phyloP scores from a whole-genome alignment of 2,888 invertebrate species.

The Zootermopsis nevadensis region DNA sequence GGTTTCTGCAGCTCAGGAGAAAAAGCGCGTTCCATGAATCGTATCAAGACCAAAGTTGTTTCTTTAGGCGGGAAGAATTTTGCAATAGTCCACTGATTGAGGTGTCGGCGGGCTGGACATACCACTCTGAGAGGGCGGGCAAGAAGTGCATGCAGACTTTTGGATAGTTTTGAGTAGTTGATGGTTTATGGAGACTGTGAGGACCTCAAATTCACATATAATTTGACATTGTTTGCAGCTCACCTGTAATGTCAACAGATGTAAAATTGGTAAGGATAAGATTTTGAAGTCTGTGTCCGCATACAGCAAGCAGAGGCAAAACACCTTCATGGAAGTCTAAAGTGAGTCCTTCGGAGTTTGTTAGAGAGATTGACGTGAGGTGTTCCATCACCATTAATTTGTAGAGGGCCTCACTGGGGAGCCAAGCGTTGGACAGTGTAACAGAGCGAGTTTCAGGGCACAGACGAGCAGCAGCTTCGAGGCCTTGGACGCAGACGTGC shows the following conservation, averaged over 20 bases:
- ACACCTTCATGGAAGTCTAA: constrained; percentile 59
- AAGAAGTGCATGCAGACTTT: too few species aligned
- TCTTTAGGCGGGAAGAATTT: too few species aligned
- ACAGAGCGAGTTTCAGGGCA: constrained; percentile 56
- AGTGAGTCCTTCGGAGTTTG: constrained; percentile 57
- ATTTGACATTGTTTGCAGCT: constrained; percentile 39
- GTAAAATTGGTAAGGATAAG: constrained; percentile 59
- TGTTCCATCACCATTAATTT: constrained; percentile 55
- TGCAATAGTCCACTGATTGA: too few species aligned
- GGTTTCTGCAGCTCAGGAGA: too few species aligned
- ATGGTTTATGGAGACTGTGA: too few species aligned
- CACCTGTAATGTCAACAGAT: constrained; percentile 57
- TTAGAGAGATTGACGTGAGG: constrained; percentile 56
- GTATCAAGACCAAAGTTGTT: too few species aligned
- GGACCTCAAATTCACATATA: too few species aligned
- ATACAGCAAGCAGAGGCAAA: constrained; percentile 58
- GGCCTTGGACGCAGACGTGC: constrained; percentile 53
- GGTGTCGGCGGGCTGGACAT: too few species aligned
- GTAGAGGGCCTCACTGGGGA: constrained; percentile 59
- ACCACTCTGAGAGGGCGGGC: too few species aligned
- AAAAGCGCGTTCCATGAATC: too few species aligned
- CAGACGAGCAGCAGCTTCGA: constrained; percentile 56
- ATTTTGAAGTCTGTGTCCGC: constrained; percentile 58
- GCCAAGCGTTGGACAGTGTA: constrained; percentile 57
- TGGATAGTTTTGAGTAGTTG: too few species aligned